Evolutionary conservation across 2,888 invertebrate species (phyloP).

Genomic region (Alentia gelatinosa): DNA sequence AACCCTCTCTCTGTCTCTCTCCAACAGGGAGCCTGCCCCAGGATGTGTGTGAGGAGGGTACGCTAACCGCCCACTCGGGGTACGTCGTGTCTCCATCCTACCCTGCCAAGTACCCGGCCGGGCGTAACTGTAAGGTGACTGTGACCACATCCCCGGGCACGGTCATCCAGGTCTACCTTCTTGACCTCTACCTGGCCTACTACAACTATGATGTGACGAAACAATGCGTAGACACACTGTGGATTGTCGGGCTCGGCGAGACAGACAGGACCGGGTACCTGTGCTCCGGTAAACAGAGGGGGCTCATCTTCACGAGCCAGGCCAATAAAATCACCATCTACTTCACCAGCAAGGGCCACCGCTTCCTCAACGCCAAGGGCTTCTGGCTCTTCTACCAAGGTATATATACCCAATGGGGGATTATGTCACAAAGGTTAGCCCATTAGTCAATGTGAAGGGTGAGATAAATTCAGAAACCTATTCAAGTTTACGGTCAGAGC

Average conservation of each 20-base stretch:
- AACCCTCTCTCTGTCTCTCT: neutral
- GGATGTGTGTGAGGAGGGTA: slow-evolving; percentile 46
- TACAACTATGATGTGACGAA: slow-evolving; percentile 56
- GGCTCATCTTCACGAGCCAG: slow-evolving; percentile 50
- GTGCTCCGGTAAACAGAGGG: slow-evolving; percentile 58
- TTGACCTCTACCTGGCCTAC: slow-evolving; percentile 58
- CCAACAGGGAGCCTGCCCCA: neutral
- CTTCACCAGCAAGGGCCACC: slow-evolving; percentile 58
- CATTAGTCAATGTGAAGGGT: no score
- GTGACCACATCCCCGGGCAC: slow-evolving; percentile 47
- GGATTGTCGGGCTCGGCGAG: slow-evolving; percentile 44
- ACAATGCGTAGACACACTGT: slow-evolving; percentile 55
- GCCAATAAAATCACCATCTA: slow-evolving; percentile 52
- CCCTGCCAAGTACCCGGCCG: slow-evolving; percentile 58
- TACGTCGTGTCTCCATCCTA: slow-evolving; percentile 59
- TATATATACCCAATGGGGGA: no score
- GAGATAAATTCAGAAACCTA: no score
- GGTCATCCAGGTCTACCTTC: slow-evolving; percentile 52
- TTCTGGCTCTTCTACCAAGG: slow-evolving; percentile 64
- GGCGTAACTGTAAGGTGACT: slow-evolving; percentile 40
- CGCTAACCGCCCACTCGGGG: slow-evolving; percentile 40
- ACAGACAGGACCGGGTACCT: slow-evolving; percentile 44
- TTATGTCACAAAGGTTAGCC: no score
- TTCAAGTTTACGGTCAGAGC: no score
- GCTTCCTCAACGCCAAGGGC: slow-evolving; percentile 57